Evolutionary conservation across 2,113 vertebrate species (phyloP), one percentile per base, ranked within the genome.

Genomic region (Catharus bicknelli): DNA sequence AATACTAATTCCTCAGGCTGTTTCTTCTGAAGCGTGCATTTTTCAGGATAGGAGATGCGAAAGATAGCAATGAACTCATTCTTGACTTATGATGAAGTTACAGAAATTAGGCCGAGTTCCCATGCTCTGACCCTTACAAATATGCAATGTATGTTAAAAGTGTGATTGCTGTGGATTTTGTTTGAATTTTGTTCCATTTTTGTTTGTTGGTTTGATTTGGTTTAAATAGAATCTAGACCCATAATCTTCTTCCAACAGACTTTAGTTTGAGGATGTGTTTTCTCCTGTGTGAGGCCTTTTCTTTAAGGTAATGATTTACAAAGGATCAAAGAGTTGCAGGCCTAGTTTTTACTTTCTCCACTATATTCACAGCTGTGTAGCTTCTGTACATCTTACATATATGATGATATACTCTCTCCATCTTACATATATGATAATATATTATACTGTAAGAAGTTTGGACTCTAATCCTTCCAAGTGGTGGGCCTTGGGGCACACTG

Each of bases 71-170:
- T 81, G 27, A 75, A 72, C 69, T 77, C 34, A 47, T 11, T 86
- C 9, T 61, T 81, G 55, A 20, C 9, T 75, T 25, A 36, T 25
- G 14, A 45, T 42, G 32, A 86, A 82, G 20, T 10, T 55, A 36
- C 17, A 10, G 64, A 90, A 84, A 90, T 78, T 48, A 80, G 27
- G 16, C 11, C 40, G 11, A 34, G 1, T 40, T 78, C 53, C 9
- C 45, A 57, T 62, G 11, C 11, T 75, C n/a, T 68, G 38, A 17
- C 32, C 26, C 38, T 75, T 78, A 68, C 3, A 82, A 86, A n/a
- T 57, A 42, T 43, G 10, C 5, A 76, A 25, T 0, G 0, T 4
- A 38, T 36, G 8, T 25, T 38, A 47, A 42, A 59, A 6, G 3
- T 5, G 5, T 20, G 6, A 7, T 23, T 7, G 1, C 21, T 34